Percentiles rank a stretch among this genome's conserved stretches.
These are phyloP conservation scores for Kryptolebias marmoratus DNA, from an alignment of 2,113 vertebrate genomes.

Conservation along the genomic window DNA sequence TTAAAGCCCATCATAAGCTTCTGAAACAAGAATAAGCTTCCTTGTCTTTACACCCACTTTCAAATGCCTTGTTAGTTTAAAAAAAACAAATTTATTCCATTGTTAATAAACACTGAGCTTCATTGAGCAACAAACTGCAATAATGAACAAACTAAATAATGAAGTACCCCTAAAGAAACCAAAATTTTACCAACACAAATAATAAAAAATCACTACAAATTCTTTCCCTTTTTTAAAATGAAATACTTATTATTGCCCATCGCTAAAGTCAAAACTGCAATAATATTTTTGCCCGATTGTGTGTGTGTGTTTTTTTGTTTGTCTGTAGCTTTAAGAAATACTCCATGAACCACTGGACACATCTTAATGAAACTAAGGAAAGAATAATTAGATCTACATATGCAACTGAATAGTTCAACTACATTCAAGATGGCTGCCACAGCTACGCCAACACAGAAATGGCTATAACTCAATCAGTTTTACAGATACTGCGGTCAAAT, in stretches of 20 bases:
- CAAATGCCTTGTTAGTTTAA: constrained; percentile 15
- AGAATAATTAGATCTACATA: too few relatives aligned
- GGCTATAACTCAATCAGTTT: too few relatives aligned
- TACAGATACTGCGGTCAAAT: too few relatives aligned
- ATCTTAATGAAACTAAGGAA: too few relatives aligned
- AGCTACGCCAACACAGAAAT: too few relatives aligned
- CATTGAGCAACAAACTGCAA: constrained; percentile 16
- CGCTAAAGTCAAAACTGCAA: too few relatives aligned
- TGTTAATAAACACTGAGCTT: constrained; percentile 19
- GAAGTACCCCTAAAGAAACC: constrained; percentile 10
- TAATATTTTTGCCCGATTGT: too few relatives aligned
- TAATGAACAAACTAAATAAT: neutral
- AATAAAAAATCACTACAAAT: neutral
- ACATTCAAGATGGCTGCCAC: too few relatives aligned
- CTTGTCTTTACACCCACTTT: constrained; percentile 13
- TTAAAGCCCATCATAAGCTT: constrained; percentile 12
- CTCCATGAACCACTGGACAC: too few relatives aligned
- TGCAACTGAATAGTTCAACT: too few relatives aligned
- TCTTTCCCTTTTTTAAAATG: neutral
- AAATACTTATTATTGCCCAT: neutral
- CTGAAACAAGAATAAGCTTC: constrained; percentile 1
- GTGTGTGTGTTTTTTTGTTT: too few relatives aligned
- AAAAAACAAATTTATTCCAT: constrained; percentile 9
- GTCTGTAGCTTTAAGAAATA: too few relatives aligned
- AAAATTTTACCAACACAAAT: neutral